Evolutionary conservation across 2,888 invertebrate species (phyloP).

Genomic region (Philopedon plagiatum): DNA sequence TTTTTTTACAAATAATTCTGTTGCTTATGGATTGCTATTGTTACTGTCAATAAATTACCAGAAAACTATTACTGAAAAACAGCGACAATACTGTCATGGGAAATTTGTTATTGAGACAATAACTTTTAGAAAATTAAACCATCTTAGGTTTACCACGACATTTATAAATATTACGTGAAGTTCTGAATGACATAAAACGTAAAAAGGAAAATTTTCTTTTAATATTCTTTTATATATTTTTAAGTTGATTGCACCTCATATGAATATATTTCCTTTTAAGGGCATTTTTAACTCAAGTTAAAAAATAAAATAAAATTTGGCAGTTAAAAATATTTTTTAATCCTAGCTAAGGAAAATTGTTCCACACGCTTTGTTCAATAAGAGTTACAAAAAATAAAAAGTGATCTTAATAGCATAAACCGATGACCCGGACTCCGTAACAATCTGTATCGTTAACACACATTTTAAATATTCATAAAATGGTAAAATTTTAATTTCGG

Average conservation of each 20-base stretch:
- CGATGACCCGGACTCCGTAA: constrained; percentile 12
- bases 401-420: background rate
- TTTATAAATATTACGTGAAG: too few relatives aligned
- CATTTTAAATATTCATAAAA: constrained; percentile 46
- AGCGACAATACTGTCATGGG: background rate
- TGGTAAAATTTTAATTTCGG: constrained; percentile 40
- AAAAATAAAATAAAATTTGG: too few relatives aligned
- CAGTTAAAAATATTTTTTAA: too few relatives aligned
- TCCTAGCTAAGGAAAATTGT: too few relatives aligned
- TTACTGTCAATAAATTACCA: background rate
- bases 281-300: too few relatives aligned
- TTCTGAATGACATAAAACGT: too few relatives aligned
- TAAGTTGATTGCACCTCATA: too few relatives aligned
- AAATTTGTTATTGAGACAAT: background rate
- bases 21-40: background rate
- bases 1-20: constrained; percentile 9
- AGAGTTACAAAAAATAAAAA: background rate
- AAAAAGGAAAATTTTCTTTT: too few relatives aligned
- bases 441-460: constrained; percentile 42
- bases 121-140: background rate
- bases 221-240: too few relatives aligned
- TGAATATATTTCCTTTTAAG: too few relatives aligned
- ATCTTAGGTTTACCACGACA: too few relatives aligned
- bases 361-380: too few relatives aligned
- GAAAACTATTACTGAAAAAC: background rate